Evolutionary conservation across 2,113 vertebrate species (phyloP), one percentile per base, ranked within the genome.

Genomic region (Seriola quinqueradiata): DNA sequence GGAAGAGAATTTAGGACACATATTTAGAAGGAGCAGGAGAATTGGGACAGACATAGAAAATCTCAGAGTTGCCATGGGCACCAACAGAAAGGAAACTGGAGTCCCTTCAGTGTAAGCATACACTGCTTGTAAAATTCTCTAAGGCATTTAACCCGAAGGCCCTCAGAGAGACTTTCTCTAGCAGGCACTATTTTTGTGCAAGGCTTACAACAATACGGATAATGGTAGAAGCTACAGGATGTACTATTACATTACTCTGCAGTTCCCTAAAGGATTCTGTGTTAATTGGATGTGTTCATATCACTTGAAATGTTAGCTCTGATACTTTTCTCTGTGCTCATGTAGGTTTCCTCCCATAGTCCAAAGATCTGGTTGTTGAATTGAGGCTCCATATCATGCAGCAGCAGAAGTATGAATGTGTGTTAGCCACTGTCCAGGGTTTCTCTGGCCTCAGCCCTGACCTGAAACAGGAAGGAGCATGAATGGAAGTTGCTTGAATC

Each of bases 11-110:
- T 78, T 77, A 83, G 85, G 88, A 77, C 86, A 81, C 73, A 71
- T 80, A 82, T 88, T 87, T 88, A 65, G 78, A 86, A 81, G 74
- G 64, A 79, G 74, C 63, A 67, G 58, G 78, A 77, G 81, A 90
- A 90, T 58, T 94, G 88, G 88, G 84, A 89, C 82, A 74, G 59
- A 77, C 75, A 86, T 68, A 70, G 75, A 79, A 87, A 79, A 79
- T 77, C 76, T 77, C 66, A 10, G 36, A 85, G 87, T 84, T 90
- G 89, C 90, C 90, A 90, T 89, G 81, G 81, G 86, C 84, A 86
- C 81, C 73, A 70, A 60, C 23, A 16, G 66, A 80, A 84, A 84
- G 79, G 78, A 86, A 87, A 75, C 54, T 72, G 38, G 52, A 87
- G 69, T 90, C 79, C 73, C 79, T 59, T 67, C 75, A 58, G 70